Percentiles rank a stretch among this genome's conserved stretches.
Evolutionary conservation across 2,113 vertebrate genomes (phyloP).

Genomic region (Tylochromis polylepis): DNA sequence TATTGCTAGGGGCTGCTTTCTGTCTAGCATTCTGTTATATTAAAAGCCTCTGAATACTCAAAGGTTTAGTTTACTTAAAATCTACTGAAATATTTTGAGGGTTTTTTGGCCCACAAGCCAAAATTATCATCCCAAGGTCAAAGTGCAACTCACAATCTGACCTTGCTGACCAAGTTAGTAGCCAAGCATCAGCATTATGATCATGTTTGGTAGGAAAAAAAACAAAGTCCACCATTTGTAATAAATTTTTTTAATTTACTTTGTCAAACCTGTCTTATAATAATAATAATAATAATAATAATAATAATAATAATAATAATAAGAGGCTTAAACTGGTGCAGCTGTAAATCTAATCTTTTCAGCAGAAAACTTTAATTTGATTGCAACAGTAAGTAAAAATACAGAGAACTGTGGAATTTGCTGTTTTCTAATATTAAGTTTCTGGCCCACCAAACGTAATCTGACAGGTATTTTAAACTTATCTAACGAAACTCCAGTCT

Average conservation of each 20-base stretch:
- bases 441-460: not conserved
- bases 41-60: not conserved
- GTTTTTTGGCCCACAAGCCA: too few species aligned
- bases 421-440: not conserved
- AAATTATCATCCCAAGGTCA: too few species aligned
- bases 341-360: constrained; percentile 14
- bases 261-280: not conserved
- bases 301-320: not conserved
- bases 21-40: not conserved
- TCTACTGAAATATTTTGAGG: too few species aligned
- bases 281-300: not conserved
- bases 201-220: not conserved
- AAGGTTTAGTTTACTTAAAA: not conserved
- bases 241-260: not conserved
- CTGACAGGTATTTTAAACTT: not conserved
- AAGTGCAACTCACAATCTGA: not conserved
- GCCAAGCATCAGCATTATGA: not conserved
- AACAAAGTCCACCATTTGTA: not conserved
- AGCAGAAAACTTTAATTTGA: constrained; percentile 2
- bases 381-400: not conserved
- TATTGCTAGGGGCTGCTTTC: not conserved
- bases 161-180: not conserved
- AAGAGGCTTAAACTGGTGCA: not conserved
- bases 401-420: not conserved
- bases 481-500: not conserved